Conservation (phyloP, 2,888 invertebrate species). For the Cryptus viduatorius region DNA sequence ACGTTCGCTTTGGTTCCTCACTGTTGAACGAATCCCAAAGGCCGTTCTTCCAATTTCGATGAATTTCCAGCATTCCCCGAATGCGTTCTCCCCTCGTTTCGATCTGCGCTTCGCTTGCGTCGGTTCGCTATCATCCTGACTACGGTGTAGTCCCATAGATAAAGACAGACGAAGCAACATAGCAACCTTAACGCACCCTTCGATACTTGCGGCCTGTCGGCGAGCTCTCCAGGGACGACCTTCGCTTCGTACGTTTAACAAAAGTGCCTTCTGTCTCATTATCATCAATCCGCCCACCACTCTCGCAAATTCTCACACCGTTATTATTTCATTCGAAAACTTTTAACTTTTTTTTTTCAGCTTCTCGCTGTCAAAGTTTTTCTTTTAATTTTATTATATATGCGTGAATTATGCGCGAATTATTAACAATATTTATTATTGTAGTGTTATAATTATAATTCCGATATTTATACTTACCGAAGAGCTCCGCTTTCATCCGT, state of each 20-base stretch:
- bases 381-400: not conserved
- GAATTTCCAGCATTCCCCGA: conserved; percentile 66
- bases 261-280: conserved; percentile 62
- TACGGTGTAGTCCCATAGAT: conserved; percentile 2
- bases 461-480: no score
- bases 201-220: conserved; percentile 1
- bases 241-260: conserved; percentile 68
- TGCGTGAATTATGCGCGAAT: not conserved
- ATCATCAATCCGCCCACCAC: not conserved
- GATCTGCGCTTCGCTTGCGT: conserved; percentile 36
- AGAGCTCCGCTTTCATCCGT: not conserved
- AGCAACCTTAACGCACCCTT: conserved; percentile 64
- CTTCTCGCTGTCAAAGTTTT: not conserved
- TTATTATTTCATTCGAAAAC: conserved; percentile 15
- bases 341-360: not conserved
- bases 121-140: not conserved
- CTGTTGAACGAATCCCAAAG: conserved; percentile 37
- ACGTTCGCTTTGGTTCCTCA: not conserved
- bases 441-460: no score
- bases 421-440: not conserved
- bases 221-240: conserved; percentile 63
- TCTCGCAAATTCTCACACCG: conserved; percentile 22
- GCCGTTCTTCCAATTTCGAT: conserved; percentile 67
- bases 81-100: conserved; percentile 71
- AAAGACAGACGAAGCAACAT: conserved; percentile 46